Base-by-base conservation (phyloP, 2,113 vertebrate species). In the Nothobranchius kuhntae region DNA sequence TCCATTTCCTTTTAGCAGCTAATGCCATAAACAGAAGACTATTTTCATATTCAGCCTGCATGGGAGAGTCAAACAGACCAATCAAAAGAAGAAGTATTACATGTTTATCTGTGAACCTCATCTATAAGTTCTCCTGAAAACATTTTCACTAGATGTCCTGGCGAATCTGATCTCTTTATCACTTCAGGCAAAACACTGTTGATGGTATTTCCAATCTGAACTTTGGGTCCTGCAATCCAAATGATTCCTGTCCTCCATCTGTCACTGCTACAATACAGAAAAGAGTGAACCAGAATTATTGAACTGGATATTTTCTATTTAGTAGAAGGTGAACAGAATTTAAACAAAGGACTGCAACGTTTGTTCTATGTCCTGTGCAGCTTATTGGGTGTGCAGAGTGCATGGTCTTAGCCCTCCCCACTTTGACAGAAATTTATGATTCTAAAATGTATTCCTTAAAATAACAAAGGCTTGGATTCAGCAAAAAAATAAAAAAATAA, bases 401-500 rank as follows among this genome's bases (percentile, higher is more conserved):
- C 14, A 61, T 50, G 14, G 9, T 17, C 9, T 50, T 35, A n/a
- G 15, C 5, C 45, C 13, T 1, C 30, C 10, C 13, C 26, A 61
- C 30, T 61, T 9, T 38, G 14, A 9, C 10, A 35, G 42, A n/a
- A 53, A 61, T 65, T 15, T 54, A 42, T 57, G 12, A 55, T 46
- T 68, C 21, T 54, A 40, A 13, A 46, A 21, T 35, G 36, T 59
- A 36, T n/a, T 40, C 17, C 24, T 7, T 21, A 38, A 7, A 59
- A 61, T 55, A 68, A 61, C 47, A 65, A 61, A 53, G 0, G 2
- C 51, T 21, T 5, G 13, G 14, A 67, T 45, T 48, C 13, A 67
- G 5, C 24, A 50, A 51, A 51, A 21, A 45, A 45, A 13, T 21
- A 21, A 21, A 21, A 21, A 21, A 21, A 21, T 21, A 21, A 21